Evolutionary conservation across 2,888 invertebrate genomes (phyloP), one percentile per base, ranked within the genome.

Genomic region (Polydrusus tereticollis): DNA sequence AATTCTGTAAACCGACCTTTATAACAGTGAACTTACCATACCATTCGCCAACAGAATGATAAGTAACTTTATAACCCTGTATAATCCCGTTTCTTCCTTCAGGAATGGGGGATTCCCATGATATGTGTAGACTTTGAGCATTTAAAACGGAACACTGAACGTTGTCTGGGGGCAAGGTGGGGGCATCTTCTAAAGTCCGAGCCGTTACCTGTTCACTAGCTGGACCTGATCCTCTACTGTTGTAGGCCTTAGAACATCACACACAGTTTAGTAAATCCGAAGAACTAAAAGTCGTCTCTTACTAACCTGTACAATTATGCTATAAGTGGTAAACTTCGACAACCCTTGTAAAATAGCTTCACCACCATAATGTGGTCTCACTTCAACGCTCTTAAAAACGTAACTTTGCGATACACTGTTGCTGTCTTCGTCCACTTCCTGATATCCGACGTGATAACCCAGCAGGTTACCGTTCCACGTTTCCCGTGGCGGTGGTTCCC

Each of bases 401-500:
- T 92, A 93, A 0, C 90, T 87, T 76, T 87, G 87, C 12, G 79
- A 74, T 6, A 80, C 77, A 58, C 69, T 77, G 69, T 79, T 80
- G 10, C 79, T 75, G 10, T 81, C 80, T 18, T 81, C 81, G n/a
- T 79, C 73, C 23, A 77, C 83, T 84, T 92, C 91, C 83, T 94
- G 93, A 87, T 93, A 95, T 78, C 95, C 94, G 26, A 95, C 93
- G 82, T 95, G 94, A 85, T 95, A 95, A 66, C 96, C 96, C 0
- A 95, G 88, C 77, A 95, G 89, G 81, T 94, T 94, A 47, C 95
- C 95, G 83, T 95, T 95, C 94, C 95, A 95, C 73, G 93, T 88
- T 82, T 95, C 94, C 79, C 92, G 89, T 80, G 93, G 91, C 20
- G 96, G 96, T 29, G 96, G 93, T 84, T 95, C 94, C 96, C 95